phyloP scores from a whole-genome alignment of 2,113 vertebrate genomes.

The Lamprotornis superbus region DNA sequence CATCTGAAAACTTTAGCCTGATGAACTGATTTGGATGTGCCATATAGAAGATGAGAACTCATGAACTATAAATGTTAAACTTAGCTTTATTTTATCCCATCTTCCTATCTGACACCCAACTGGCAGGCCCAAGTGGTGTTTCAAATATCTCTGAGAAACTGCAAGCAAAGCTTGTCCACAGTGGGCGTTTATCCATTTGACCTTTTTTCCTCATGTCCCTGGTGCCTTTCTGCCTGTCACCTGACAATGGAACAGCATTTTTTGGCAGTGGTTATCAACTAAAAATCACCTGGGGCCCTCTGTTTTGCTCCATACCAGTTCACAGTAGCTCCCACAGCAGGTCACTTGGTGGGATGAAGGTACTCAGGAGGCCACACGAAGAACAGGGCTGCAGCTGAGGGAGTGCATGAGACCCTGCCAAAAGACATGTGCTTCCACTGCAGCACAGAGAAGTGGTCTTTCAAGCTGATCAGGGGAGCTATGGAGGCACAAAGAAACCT shows the following conservation, averaged over 20 bases:
- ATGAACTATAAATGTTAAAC: background rate
- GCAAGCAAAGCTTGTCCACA: background rate
- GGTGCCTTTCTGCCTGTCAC: background rate
- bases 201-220: background rate
- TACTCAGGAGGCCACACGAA: background rate
- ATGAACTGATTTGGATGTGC: background rate
- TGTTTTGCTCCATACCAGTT: background rate
- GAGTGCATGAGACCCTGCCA: background rate
- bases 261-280: background rate
- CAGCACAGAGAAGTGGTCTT: background rate
- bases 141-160: background rate
- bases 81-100: background rate
- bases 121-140: background rate
- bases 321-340: background rate
- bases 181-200: background rate
- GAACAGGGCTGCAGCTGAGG: background rate
- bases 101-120: background rate
- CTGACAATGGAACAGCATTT: background rate
- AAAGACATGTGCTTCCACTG: background rate
- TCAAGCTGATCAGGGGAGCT: background rate
- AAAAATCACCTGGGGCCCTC: background rate
- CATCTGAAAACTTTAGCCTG: conserved; percentile 34
- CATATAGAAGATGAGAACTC: background rate
- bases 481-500: background rate
- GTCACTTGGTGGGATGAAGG: background rate